Conservation (phyloP, 1,140 invertebrate species). For the Sarcophaga bullata region DNA sequence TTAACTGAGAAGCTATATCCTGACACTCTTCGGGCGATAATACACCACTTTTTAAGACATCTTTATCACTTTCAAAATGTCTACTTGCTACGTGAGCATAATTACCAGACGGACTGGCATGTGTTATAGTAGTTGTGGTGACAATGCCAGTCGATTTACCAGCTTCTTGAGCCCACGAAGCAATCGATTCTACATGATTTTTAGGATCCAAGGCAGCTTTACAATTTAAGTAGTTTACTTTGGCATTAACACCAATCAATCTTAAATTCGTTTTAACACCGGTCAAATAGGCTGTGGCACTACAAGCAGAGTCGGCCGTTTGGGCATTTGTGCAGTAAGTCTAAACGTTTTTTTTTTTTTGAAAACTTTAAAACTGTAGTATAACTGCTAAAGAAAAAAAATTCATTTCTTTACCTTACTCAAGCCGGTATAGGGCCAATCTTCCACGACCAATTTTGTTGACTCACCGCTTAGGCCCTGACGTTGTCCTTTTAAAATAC, state of each 20-base stretch:
- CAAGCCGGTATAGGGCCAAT: conserved; percentile 77
- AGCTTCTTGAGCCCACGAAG: conserved; percentile 85
- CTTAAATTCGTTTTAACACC: conserved; percentile 79
- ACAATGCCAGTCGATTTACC: conserved; percentile 68
- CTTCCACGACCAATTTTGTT: conserved; percentile 75
- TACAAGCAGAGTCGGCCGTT: conserved; percentile 84
- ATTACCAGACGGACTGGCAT: conserved; percentile 61
- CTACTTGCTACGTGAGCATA: conserved; percentile 73
- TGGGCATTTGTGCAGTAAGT: conserved; percentile 80
- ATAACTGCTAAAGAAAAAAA: not conserved
- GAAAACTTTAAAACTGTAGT: not conserved
- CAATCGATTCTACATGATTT: conserved; percentile 74
- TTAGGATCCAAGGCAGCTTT: conserved; percentile 69
- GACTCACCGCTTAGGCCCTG: conserved; percentile 72
- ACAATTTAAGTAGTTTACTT: conserved; percentile 75
- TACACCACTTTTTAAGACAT: conserved; percentile 62
- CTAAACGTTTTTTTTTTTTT: conserved; percentile 42
- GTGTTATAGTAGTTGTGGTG: conserved; percentile 62
- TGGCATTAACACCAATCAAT: conserved; percentile 73
- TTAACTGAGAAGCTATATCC: conserved; percentile 73
- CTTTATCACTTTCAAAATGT: conserved; percentile 81
- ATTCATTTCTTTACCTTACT: conserved; percentile 67
- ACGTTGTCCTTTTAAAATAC: conserved; percentile 74
- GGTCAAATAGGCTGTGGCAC: conserved; percentile 75
- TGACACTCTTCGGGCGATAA: conserved; percentile 64